Evolutionary conservation across 2,888 invertebrate species (phyloP).

Genomic region (Argyra leucocephala): DNA sequence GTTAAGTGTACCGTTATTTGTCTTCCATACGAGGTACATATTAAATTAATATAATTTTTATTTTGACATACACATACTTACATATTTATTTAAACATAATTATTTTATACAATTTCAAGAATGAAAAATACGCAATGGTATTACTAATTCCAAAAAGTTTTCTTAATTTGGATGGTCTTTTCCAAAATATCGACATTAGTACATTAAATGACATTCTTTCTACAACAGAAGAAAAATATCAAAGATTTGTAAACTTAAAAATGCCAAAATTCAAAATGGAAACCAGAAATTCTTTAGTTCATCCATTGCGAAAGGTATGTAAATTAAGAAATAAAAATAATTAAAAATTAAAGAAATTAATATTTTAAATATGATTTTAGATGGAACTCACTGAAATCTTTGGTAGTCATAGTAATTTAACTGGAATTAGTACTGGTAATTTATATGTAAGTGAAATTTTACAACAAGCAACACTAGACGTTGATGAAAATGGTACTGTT

Average conservation of each 20-base stretch:
- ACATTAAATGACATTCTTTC: conserved; percentile 31
- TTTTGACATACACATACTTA: too few species aligned
- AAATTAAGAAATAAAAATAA: too few species aligned
- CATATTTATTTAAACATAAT: conserved; percentile 23
- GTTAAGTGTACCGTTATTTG: conserved; percentile 56
- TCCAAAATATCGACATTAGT: conserved; percentile 34
- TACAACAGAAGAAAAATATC: conserved; percentile 13
- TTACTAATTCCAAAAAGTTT: conserved; percentile 42
- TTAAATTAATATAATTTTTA: too few species aligned
- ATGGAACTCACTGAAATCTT: conserved; percentile 46
- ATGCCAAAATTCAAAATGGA: conserved; percentile 27
- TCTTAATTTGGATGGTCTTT: conserved; percentile 30
- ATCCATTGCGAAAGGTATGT: conserved; percentile 26
- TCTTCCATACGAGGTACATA: conserved; percentile 56
- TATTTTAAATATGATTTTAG: conserved; percentile 34
- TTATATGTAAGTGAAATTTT: conserved; percentile 43
- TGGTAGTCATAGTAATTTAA: conserved; percentile 38
- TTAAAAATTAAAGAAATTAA: neutral
- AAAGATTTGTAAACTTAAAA: conserved; percentile 19
- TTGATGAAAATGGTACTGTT: conserved; percentile 47
- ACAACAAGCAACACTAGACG: conserved; percentile 47
- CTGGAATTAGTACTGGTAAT: conserved; percentile 24
- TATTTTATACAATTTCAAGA: too few species aligned
- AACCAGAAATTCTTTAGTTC: conserved; percentile 22
- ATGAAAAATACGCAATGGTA: conserved; percentile 45